phyloP scores from a whole-genome alignment of 1,140 invertebrate species.

The Trachymyrmex septentrionalis region DNA sequence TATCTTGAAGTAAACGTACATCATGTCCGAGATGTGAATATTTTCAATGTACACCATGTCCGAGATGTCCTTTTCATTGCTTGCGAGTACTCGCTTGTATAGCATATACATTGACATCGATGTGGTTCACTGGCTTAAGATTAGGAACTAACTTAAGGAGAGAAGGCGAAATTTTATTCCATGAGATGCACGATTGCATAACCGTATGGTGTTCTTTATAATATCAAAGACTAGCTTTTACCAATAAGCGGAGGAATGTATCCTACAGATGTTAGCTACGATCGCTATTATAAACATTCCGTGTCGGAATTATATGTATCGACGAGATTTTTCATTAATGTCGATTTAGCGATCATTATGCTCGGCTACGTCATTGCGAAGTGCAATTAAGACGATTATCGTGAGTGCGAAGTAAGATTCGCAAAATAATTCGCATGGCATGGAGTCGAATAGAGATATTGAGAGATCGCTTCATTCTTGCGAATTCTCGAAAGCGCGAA shows the following conservation, averaged over 20 bases:
- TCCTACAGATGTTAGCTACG: slow-evolving; percentile 11
- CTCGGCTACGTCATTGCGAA: background rate
- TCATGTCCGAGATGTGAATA: background rate
- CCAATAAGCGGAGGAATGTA: slow-evolving; percentile 1
- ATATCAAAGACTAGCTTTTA: slow-evolving; percentile 60
- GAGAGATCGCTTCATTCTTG: background rate
- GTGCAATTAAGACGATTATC: slow-evolving; percentile 15
- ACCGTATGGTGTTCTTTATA: slow-evolving; percentile 42
- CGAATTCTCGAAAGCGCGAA: background rate
- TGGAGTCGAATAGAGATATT: background rate
- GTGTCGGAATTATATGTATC: slow-evolving; percentile 19
- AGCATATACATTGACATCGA: background rate
- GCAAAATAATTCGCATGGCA: background rate
- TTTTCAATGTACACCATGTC: background rate
- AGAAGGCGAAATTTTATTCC: slow-evolving; percentile 5
- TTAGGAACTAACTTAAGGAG: slow-evolving; percentile 24
- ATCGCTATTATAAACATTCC: slow-evolving; percentile 48
- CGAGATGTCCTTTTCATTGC: slow-evolving; percentile 5
- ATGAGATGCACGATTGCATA: background rate
- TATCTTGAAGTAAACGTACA: background rate
- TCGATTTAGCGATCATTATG: slow-evolving; percentile 3
- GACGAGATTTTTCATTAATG: background rate
- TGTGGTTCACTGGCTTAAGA: slow-evolving; percentile 31
- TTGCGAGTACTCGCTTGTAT: background rate
- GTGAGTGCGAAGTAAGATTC: slow-evolving; percentile 7